Base-by-base conservation (phyloP, 2,888 invertebrate species). In the Protodeltote pygarga region DNA sequence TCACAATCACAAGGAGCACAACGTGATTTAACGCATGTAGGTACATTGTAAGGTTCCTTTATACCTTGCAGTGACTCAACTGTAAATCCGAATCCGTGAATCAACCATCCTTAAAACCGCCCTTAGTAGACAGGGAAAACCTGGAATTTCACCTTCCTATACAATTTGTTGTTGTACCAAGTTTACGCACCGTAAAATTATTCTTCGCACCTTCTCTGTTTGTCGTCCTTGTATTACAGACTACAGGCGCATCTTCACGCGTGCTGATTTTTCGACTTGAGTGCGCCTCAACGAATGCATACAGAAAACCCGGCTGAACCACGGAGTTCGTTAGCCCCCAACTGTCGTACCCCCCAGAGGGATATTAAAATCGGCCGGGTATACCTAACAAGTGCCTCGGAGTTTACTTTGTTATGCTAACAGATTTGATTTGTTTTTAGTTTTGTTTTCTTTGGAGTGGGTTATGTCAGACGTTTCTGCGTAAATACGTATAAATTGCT, bases 201-300 rank as follows among this genome's bases (percentile, higher is more conserved):
- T 83, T 75, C 78, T 79, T 87, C 79, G 75, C 87, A 81, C 86
- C 81, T 82, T 58, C 39, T 63, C 65, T 76, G 66, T 77, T 77
- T 76, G 72, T 73, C 65, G 77, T 78, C 80, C 83, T 85, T 82
- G 81, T 75, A 76, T 77, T 74, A 75, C 65, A 75, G 73, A 60
- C 76, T 74, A 74, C 64, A 75, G 72, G 65, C 70, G 65, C 69
- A 75, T 78, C 82, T 84, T 86, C 80, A 84, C 83, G 85, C 83
- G 76, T 80, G 74, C 80, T 84, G 83, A 79, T 83, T 85, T 85
- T 83, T 82, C 80, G 57, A 82, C 83, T 82, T 69, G 82, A 85
- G 83, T 85, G 85, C 85, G 73, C 76, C 67, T 75, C 64, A 76
- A 72, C 73, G 76, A 73, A 76, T 75, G 81, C 79, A 82, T 75